Percentiles rank a stretch among this genome's conserved stretches.
phyloP scores from a whole-genome alignment of 53 echinoderm and acorn worm genomes.

The Antedon mediterranea region DNA sequence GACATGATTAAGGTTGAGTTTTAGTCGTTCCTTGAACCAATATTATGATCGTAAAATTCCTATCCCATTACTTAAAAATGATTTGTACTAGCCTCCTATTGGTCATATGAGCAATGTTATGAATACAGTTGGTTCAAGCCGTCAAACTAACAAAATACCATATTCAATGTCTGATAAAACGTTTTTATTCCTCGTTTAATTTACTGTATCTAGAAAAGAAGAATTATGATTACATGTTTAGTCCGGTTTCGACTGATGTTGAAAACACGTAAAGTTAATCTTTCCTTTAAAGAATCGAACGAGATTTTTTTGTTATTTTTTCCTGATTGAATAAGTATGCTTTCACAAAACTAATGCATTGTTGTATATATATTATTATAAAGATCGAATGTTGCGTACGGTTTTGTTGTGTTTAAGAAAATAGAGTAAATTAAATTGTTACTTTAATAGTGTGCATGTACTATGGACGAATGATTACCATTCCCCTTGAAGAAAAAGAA shows the following conservation, averaged over 20 bases:
- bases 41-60: background rate
- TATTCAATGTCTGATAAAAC: background rate
- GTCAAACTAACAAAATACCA: background rate
- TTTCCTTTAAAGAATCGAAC: background rate
- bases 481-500: too few relatives aligned
- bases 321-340: background rate
- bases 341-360: background rate
- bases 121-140: background rate
- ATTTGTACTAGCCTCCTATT: background rate
- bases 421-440: too few relatives aligned
- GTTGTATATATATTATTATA: background rate
- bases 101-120: background rate
- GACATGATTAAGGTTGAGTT: background rate
- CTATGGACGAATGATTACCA: too few relatives aligned
- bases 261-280: background rate
- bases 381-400: too few relatives aligned
- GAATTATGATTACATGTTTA: background rate
- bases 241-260: background rate
- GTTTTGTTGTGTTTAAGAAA: too few relatives aligned
- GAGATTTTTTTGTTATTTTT: background rate
- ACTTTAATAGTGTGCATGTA: too few relatives aligned
- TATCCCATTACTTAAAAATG: background rate
- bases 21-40: background rate
- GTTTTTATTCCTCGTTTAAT: background rate
- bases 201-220: background rate